These are phyloP conservation scores for Chrysemys picta DNA, from an alignment of 2,113 vertebrate species.

Conservation along the genomic window DNA sequence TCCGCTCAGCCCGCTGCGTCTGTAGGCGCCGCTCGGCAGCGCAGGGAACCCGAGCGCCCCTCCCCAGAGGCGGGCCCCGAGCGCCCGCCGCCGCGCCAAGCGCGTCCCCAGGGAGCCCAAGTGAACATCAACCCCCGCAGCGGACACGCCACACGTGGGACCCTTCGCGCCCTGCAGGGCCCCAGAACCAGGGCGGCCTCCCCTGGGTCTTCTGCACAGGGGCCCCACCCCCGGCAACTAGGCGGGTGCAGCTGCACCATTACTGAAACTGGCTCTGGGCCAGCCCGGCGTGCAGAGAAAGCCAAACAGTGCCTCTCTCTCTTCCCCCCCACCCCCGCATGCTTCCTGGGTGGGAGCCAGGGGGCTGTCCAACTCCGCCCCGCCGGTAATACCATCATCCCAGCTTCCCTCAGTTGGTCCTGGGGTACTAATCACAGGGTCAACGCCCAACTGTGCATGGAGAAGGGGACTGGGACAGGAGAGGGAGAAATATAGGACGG, in stretches of 20 bases:
- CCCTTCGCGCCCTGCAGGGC: background rate
- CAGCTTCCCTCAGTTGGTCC: too few relatives aligned
- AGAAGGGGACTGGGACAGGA: background rate
- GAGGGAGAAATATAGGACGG: background rate
- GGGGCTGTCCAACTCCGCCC: background rate
- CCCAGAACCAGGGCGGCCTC: background rate
- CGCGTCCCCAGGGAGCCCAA: too few relatives aligned
- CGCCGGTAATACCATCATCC: background rate
- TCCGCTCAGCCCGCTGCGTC: too few relatives aligned
- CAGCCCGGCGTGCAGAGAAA: background rate
- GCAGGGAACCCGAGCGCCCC: background rate
- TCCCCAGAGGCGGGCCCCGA: background rate
- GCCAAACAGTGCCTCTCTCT: background rate
- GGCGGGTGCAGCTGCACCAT: background rate
- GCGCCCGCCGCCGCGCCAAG: background rate
- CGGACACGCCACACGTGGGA: background rate
- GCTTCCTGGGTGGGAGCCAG: background rate
- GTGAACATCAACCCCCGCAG: background rate
- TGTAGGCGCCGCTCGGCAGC: background rate
- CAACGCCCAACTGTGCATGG: background rate
- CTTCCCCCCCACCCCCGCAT: too few relatives aligned
- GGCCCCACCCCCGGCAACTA: background rate
- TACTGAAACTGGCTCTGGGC: background rate
- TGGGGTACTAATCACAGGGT: background rate
- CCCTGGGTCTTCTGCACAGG: background rate